Evolutionary conservation across 2,797 vertebrate genomes (phyloP), one percentile per base, ranked within the genome.

Genomic region (Chrysolophus pictus): DNA sequence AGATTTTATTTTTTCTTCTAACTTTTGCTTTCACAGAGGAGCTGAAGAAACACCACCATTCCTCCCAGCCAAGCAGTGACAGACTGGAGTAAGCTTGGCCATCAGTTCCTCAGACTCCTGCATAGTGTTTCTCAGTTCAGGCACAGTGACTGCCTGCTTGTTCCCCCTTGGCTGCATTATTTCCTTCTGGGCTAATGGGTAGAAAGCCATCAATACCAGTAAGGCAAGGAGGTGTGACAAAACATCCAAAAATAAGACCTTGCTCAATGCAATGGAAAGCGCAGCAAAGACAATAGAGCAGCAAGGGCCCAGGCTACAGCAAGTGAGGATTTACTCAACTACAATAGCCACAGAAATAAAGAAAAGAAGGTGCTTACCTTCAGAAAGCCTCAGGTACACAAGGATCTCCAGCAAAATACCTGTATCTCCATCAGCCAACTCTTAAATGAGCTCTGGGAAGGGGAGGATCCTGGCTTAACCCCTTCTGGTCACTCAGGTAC

Each of bases 151-250:
- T 42, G 46, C 74, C 60, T 58, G 55, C 74, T 70, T 64, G 31
- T 5, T 23, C 6, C 10, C 21, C 67, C 2, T 0, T 2, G n/a
- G 63, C 44, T 58, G 22, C 84, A 82, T 24, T 4, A 1, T 12
- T 69, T 64, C 63, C 49, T 71, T 51, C 63, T n/a, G 59, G 42
- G 39, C 60, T 91, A 68, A 83, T 0, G 1, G 70, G 56, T 33
- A 80, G 91, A 72, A 72, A 67, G 56, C 49, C 39, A 9, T 18
- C 74, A 10, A 4, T 60, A 67, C 46, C 82, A 84, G 70, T 58
- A 91, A 87, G 83, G 64, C 2, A 5, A 92, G 33, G 58, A 92
- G 68, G 65, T 81, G 35, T 69, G 51, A 92, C 74, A 72, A 76
- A 80, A 64, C 47, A 55, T 14, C 16, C 69, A 90, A 47, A 87